phyloP scores from a whole-genome alignment of 2,888 invertebrate species.

The Heliconius sara region DNA sequence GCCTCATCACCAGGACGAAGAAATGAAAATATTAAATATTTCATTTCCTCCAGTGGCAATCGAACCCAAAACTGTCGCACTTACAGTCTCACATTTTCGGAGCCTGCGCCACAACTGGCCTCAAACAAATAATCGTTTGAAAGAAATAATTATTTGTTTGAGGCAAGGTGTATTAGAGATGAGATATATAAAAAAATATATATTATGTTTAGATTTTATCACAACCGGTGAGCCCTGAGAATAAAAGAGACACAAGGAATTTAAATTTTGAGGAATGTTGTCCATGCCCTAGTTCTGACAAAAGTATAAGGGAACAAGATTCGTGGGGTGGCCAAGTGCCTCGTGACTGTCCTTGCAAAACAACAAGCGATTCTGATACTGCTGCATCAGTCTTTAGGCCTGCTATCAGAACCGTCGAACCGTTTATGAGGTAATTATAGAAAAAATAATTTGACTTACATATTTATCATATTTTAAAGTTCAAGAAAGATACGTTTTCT shows the following conservation, averaged over 20 bases:
- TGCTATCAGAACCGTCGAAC: slow-evolving; percentile 56
- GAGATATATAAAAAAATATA: neutral
- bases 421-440: slow-evolving; percentile 54
- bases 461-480: neutral
- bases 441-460: neutral
- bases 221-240: slow-evolving; percentile 56
- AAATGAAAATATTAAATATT: too few relatives aligned
- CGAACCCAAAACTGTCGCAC: too few relatives aligned
- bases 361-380: slow-evolving; percentile 60
- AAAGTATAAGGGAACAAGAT: slow-evolving; percentile 23
- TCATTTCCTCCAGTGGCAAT: too few relatives aligned
- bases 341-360: slow-evolving; percentile 44
- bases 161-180: too few relatives aligned
- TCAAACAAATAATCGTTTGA: too few relatives aligned
- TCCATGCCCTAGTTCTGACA: slow-evolving; percentile 60
- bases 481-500: neutral
- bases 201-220: slow-evolving; percentile 56
- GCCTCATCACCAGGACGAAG: too few relatives aligned
- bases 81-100: too few relatives aligned
- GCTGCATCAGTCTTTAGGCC: slow-evolving; percentile 66
- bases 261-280: slow-evolving; percentile 63
- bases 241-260: slow-evolving; percentile 51
- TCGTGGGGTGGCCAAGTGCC: neutral
- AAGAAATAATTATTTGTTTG: too few relatives aligned
- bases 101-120: too few relatives aligned